Base-by-base conservation (phyloP, 2,888 invertebrate species). In the Tortrix viridana region DNA sequence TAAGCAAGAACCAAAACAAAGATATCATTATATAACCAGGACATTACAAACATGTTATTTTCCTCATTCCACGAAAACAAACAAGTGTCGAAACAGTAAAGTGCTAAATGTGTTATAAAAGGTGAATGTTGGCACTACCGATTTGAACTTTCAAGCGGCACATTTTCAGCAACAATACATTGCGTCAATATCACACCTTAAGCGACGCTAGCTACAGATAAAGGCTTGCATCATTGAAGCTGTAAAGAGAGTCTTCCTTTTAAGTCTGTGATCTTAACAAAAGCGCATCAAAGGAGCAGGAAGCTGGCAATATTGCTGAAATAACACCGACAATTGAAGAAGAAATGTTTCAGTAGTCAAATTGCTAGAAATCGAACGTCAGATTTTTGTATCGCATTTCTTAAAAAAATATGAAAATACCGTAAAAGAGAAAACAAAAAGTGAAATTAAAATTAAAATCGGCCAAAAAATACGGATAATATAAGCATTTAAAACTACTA, bases 41-140 rank as follows among this genome's bases (percentile, higher is more conserved):
- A 38, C 50, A 43, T n/a, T 22, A 50, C 44, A 41, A 62, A 57
- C 52, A 57, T 62, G 56, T 62, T 62, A 57, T 64, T 59, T 59
- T 47, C 47, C 52, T 52, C 48, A 58, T 48, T 23, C 38, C 18
- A 19, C 37, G 22, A 48, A 46, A 54, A 26, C 59, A 54, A 64
- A 57, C 48, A 48, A 57, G 50, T 52, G 53, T 57, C 19, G 50
- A 56, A 62, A 62, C 62, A 52, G 43, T 49, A 23, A 32, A 49
- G 50, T 47, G 56, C 38, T 62, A 62, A 62, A 62, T 57, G 52
- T 52, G 50, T 57, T 62, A 62, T 57, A 56, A 57, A 52, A 62
- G 50, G 50, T 56, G 32, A 55, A 23, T 57, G 56, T 62, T 62
- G 62, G 57, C 50, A 58, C 32, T 53, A 53, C 26, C 47, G 52